Base-by-base conservation (phyloP, 2,797 vertebrate species). In the Mus minutoides region DNA sequence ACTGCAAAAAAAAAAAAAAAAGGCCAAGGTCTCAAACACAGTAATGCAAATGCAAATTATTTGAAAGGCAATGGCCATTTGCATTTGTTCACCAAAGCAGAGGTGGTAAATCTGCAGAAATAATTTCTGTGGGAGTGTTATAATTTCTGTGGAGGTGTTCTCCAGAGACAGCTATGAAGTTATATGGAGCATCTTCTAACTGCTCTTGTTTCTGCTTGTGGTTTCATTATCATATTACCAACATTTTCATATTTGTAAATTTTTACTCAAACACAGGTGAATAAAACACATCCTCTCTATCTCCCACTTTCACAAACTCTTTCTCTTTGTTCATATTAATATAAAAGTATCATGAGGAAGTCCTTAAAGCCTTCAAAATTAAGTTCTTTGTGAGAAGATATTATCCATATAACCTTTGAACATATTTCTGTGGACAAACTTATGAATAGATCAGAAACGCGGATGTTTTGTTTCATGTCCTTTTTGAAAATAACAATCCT, bases 1-100 rank as follows among this genome's bases (percentile, higher is more conserved):
- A 96, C 96, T 87, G 96, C 97, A 94, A 31, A 67, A 97, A 97
- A 96, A 85, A 94, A 31, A 67, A 97, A 97, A 96, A 85, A 94
- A 37, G 96, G 73, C 64, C 96, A 60, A 77, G 80, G 90, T 69
- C 78, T 97, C 90, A 96, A 60, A 93, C 40, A 13, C 92, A n/a
- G 90, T 75, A 86, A 97, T 96, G 96, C 62, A 43, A 95, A 96
- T 90, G 86, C 90, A 96, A 96, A 96, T 96, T 97, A 93, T 97
- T 98, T 97, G 94, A 96, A 98, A 85, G 90, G 40, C 56, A 94
- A 80, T 97, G 88, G 40, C 93, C 79, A 75, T 88, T 95, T 90
- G 91, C 79, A 75, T 88, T 95, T 90, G 91, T 97, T 97, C 97
- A 52, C 79, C 90, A 92, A 67, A 97, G 43, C 85, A 85, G n/a